Conservation (phyloP, 2,888 invertebrate genomes). For the Ophioninae sp. region DNA sequence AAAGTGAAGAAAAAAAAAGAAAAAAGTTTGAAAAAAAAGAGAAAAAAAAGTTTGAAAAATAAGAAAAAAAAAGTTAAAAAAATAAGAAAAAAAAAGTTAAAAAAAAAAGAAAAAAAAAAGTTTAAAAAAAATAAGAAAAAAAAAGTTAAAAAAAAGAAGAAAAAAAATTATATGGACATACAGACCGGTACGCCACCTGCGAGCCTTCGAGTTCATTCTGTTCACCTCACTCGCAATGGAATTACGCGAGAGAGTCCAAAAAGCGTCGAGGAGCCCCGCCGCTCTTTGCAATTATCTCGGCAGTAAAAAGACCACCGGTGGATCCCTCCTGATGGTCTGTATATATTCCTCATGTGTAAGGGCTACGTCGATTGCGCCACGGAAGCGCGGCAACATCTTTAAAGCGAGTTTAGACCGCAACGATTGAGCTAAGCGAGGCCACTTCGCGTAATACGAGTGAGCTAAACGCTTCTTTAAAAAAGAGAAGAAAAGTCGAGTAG, state of each 20-base stretch:
- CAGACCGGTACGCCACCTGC: slow-evolving; percentile 53
- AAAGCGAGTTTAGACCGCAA: slow-evolving; percentile 33
- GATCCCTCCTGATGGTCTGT: slow-evolving; percentile 31
- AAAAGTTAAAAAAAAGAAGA: neutral
- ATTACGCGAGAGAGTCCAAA: slow-evolving; percentile 56
- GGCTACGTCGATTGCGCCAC: slow-evolving; percentile 11
- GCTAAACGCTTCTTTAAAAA: slow-evolving; percentile 54
- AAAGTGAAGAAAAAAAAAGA: slow-evolving; percentile 13
- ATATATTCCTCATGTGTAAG: slow-evolving; percentile 10
- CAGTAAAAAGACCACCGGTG: slow-evolving; percentile 59
- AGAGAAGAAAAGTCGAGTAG: slow-evolving; percentile 16
- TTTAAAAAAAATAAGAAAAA: too few species aligned
- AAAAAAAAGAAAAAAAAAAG: too few species aligned
- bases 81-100: too few species aligned
- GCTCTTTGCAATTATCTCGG: slow-evolving; percentile 64
- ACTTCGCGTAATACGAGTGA: slow-evolving; percentile 56
- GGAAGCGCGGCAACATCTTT: neutral
- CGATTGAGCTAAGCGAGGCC: slow-evolving; percentile 25
- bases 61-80: too few species aligned
- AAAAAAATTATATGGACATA: neutral
- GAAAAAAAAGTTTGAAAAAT: too few species aligned
- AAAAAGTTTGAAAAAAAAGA: too few species aligned
- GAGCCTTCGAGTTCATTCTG: slow-evolving; percentile 43
- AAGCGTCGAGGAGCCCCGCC: slow-evolving; percentile 46
- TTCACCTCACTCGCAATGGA: slow-evolving; percentile 26